Base-by-base conservation (phyloP, 2,888 invertebrate genomes). In the Diarsia rubi region DNA sequence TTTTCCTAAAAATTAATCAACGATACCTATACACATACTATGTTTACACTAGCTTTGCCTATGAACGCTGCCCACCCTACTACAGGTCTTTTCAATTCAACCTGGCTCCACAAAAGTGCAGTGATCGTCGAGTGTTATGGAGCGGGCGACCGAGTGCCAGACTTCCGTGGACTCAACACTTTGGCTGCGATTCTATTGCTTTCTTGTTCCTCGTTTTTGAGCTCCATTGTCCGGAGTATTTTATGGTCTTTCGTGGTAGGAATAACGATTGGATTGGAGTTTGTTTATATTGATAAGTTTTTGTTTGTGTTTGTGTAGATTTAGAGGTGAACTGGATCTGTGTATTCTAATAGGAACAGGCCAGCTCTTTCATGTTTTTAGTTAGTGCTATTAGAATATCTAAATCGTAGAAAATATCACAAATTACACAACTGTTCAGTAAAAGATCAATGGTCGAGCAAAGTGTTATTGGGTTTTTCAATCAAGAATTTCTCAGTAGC, bases 81-180 rank as follows among this genome's bases (percentile, higher is more conserved):
- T 27, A 49, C 64, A 49, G 62, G 54, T 37, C 45, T 73, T 57
- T 65, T 69, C 52, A 69, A 72, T 86, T 49, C 63, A 77, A 42
- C 59, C 52, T 57, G 31, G 70, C 63, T 80, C 45, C 69, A 71
- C 80, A 86, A 86, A 82, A 82, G 87, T 83, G 85, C 83, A 78
- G 63, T 21, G 54, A 60, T 69, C 73, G 77, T 77, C 60, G 82
- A 92, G 91, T 90, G 88, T 88, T 90, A 91, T 92, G 90, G 92
- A 88, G 79, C 73, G 78, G 88, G 89, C 83, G 88, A 54, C 75
- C 72, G 66, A 83, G 81, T 77, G 76, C 49, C 54, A 66, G 66
- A 75, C 89, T 92, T 93, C 93, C 93, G 93, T 91, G 83, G 88
- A 89, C 88, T 88, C 79, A 88, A 90, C 93, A 89, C 93, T 92